Conservation (phyloP, 2,888 invertebrate species). For the Theristus sp. region DNA sequence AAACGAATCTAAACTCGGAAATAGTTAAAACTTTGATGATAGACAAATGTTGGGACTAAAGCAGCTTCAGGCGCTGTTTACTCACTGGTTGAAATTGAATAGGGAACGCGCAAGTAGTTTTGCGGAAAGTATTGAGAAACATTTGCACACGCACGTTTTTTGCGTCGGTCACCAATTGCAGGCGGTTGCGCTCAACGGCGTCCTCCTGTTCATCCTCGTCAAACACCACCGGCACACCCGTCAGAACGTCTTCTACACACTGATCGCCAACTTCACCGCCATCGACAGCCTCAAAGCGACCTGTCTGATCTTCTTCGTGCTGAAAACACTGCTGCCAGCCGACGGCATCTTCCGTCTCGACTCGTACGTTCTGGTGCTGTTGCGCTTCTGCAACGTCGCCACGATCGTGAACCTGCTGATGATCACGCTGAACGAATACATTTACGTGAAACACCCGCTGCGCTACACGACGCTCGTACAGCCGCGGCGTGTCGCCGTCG, state of each 20-base stretch:
- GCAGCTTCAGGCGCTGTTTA: too few relatives aligned
- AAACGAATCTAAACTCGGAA: too few relatives aligned
- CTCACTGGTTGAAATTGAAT: too few relatives aligned
- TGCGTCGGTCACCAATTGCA: too few relatives aligned
- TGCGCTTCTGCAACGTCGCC: slow-evolving; percentile 13
- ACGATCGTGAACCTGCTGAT: slow-evolving; percentile 19
- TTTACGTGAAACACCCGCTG: slow-evolving; percentile 17
- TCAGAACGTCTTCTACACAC: background rate
- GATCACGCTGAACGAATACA: slow-evolving; percentile 19
- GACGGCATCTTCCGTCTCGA: background rate
- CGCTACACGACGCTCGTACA: slow-evolving; percentile 14
- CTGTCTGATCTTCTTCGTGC: background rate
- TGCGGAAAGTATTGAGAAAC: too few relatives aligned
- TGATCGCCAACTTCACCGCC: background rate
- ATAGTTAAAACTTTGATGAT: too few relatives aligned
- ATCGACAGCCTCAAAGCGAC: background rate
- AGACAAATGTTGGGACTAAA: too few relatives aligned
- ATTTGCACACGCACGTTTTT: too few relatives aligned
- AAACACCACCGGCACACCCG: background rate
- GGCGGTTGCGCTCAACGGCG: background rate
- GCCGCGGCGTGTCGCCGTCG: slow-evolving; percentile 6
- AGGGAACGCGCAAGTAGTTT: too few relatives aligned
- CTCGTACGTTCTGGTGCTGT: background rate
- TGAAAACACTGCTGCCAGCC: background rate
- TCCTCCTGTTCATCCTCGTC: background rate